Conservation (phyloP, 2,888 invertebrate species). For the Cremastinae sp. region DNA sequence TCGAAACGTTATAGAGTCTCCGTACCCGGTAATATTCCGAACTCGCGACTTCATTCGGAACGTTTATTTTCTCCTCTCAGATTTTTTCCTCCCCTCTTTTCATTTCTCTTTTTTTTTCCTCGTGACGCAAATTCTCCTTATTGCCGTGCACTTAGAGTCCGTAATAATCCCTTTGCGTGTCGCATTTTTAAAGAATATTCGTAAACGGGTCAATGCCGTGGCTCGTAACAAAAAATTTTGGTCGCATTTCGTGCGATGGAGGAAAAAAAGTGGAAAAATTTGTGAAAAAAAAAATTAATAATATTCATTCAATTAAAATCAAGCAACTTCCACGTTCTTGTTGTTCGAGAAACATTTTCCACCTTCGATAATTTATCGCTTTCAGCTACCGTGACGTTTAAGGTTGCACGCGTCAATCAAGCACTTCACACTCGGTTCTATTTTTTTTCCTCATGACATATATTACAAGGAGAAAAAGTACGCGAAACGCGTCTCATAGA, state of each 20-base stretch:
- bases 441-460: too few species aligned
- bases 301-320: too few species aligned
- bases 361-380: too few species aligned
- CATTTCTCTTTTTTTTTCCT: slow-evolving; percentile 9
- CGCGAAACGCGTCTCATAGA: neutral
- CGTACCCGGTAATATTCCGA: slow-evolving; percentile 1
- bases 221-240: slow-evolving; percentile 42
- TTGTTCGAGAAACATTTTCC: too few species aligned
- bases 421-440: too few species aligned
- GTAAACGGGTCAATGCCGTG: slow-evolving; percentile 73
- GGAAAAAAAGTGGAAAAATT: too few species aligned
- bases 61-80: slow-evolving; percentile 9
- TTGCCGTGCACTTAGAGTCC: slow-evolving; percentile 54
- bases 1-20: slow-evolving; percentile 54
- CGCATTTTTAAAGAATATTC: slow-evolving; percentile 67
- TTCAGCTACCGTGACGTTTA: too few species aligned
- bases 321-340: too few species aligned
- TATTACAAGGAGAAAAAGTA: too few species aligned
- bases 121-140: slow-evolving; percentile 50
- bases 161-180: slow-evolving; percentile 53
- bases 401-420: too few species aligned
- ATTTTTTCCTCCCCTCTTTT: neutral
- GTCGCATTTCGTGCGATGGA: neutral
- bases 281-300: too few species aligned
- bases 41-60: slow-evolving; percentile 26